Percentiles rank a stretch among this genome's conserved stretches.
Conservation (phyloP, 2,113 vertebrate genomes). For the Orthonyx spaldingii region DNA sequence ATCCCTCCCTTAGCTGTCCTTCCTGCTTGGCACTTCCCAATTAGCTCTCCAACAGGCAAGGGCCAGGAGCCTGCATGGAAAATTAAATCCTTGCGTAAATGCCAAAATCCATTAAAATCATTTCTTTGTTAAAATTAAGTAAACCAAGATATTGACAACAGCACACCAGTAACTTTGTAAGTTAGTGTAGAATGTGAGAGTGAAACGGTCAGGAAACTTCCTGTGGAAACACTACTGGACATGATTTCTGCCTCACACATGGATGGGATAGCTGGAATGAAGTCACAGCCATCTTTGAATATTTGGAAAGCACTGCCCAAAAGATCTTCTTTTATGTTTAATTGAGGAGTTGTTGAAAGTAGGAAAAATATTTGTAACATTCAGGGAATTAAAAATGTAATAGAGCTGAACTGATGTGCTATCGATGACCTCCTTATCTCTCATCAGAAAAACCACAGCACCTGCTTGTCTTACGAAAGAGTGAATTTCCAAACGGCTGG, state of each 20-base stretch:
- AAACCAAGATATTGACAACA: background rate
- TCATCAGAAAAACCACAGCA: background rate
- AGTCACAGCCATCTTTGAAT: background rate
- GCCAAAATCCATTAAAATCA: background rate
- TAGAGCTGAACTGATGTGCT: background rate
- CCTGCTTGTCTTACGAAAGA: background rate
- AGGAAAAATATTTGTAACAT: slow-evolving; percentile 3
- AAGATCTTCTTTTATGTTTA: background rate
- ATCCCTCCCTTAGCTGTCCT: background rate
- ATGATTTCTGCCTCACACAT: background rate
- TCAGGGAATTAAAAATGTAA: slow-evolving; percentile 33
- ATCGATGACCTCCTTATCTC: background rate
- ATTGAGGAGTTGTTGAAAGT: slow-evolving; percentile 12
- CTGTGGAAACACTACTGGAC: background rate
- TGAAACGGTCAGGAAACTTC: background rate
- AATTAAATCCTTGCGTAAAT: background rate
- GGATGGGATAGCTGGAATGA: background rate
- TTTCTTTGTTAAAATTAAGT: background rate
- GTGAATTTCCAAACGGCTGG: background rate
- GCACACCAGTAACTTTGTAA: background rate
- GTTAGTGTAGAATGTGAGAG: background rate
- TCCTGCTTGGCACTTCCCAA: background rate
- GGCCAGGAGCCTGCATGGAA: background rate
- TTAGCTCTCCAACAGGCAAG: background rate
- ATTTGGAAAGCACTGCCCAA: background rate